Percentiles rank a stretch among this genome's conserved stretches.
phyloP scores from a whole-genome alignment of 1,140 invertebrate genomes.

The Camponotus pennsylvanicus region DNA sequence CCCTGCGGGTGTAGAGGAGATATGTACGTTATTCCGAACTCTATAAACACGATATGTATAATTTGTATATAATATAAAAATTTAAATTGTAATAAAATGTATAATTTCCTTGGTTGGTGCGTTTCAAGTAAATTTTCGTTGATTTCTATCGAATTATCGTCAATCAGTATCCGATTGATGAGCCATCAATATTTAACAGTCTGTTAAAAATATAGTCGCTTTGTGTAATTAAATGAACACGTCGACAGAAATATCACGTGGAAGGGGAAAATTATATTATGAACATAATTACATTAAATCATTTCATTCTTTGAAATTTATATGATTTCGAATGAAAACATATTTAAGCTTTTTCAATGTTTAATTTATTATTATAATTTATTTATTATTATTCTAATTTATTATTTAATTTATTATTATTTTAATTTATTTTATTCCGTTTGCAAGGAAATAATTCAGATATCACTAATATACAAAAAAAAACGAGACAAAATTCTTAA shows the following conservation, averaged over 20 bases:
- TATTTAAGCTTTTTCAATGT: background rate
- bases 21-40: background rate
- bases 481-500: background rate
- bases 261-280: background rate
- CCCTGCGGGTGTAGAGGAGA: background rate
- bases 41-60: background rate
- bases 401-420: too few relatives aligned
- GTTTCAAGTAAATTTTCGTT: conserved; percentile 18
- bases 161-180: conserved; percentile 17
- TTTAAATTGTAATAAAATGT: too few relatives aligned
- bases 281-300: too few relatives aligned
- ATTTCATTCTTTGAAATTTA: too few relatives aligned
- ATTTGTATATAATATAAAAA: background rate
- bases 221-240: background rate
- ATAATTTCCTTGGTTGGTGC: background rate
- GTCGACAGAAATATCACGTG: background rate
- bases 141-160: conserved; percentile 17
- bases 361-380: too few relatives aligned
- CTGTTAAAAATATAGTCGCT: conserved; percentile 27
- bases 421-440: background rate
- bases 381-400: too few relatives aligned
- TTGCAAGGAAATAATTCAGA: background rate
- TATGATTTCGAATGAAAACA: background rate
- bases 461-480: background rate
- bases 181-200: conserved; percentile 38